These are phyloP conservation scores for Pygocentrus nattereri DNA, from an alignment of 2,797 vertebrate genomes.

Conservation along the genomic window DNA sequence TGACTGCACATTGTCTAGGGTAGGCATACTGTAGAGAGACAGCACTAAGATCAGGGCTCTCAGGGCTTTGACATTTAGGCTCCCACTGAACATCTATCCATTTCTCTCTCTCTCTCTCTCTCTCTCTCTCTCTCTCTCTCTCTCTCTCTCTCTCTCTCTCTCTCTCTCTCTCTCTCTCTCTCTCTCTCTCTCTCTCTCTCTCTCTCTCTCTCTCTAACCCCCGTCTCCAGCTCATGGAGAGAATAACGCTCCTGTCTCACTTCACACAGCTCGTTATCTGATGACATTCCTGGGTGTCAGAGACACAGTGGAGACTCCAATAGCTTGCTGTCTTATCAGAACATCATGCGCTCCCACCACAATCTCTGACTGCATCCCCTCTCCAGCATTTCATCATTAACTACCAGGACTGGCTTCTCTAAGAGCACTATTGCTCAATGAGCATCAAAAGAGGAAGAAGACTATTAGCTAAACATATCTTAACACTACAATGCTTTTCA, in stretches of 20 bases:
- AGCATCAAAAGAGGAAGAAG: slow-evolving; percentile 66
- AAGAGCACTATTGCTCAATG: slow-evolving; percentile 61
- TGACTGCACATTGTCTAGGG: slow-evolving; percentile 26
- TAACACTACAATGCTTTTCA: neutral
- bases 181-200: slow-evolving; percentile 9
- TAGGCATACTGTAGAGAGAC: neutral
- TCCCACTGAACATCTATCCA: slow-evolving; percentile 39
- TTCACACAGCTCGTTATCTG: slow-evolving; percentile 59
- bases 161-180: neutral
- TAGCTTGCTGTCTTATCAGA: slow-evolving; percentile 58
- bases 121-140: slow-evolving; percentile 14
- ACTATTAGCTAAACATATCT: slow-evolving; percentile 16
- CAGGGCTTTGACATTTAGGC: slow-evolving; percentile 22
- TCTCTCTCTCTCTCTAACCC: slow-evolving; percentile 29
- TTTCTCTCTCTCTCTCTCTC: neutral
- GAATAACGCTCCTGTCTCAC: slow-evolving; percentile 57
- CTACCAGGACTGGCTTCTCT: slow-evolving; percentile 22
- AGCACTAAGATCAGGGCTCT: slow-evolving; percentile 18
- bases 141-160: neutral
- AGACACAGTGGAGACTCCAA: slow-evolving; percentile 59
- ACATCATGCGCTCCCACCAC: slow-evolving; percentile 57
- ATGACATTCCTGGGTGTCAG: slow-evolving; percentile 64
- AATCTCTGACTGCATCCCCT: slow-evolving; percentile 39
- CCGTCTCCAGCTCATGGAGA: slow-evolving; percentile 18
- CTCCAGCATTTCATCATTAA: slow-evolving; percentile 38